Percentiles rank a stretch among this genome's conserved stretches.
Evolutionary conservation across 2,113 vertebrate genomes (phyloP).

Genomic region (Phyllopteryx taeniolatus): DNA sequence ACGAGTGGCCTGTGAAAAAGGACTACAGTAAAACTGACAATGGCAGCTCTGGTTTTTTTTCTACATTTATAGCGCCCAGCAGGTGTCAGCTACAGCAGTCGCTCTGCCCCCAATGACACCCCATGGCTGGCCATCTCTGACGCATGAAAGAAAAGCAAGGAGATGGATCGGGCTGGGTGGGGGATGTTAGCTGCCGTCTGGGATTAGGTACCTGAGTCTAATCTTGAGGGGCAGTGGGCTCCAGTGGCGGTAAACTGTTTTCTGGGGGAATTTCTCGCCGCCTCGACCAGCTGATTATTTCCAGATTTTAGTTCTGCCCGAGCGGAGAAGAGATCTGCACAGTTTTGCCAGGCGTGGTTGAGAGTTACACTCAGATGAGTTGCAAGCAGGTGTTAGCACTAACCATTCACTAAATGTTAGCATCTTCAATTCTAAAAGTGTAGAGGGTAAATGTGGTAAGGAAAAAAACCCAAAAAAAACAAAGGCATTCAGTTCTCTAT

Average conservation of each 20-base stretch:
- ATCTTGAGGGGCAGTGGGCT: conserved; percentile 87
- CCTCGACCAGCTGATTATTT: conserved; percentile 96
- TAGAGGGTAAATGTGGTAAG: background rate
- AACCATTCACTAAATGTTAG: conserved; percentile 28
- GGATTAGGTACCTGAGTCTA: conserved; percentile 97
- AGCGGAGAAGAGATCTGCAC: conserved; percentile 84
- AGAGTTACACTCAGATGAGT: conserved; percentile 64
- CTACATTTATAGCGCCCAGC: conserved; percentile 95
- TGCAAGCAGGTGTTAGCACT: conserved; percentile 55
- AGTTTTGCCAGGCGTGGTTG: conserved; percentile 83
- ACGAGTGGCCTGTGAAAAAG: conserved; percentile 58
- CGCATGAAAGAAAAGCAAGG: conserved; percentile 72
- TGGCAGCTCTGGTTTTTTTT: conserved; percentile 61
- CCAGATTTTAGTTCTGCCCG: conserved; percentile 97
- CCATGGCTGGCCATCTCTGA: conserved; percentile 78
- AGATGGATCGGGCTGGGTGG: conserved; percentile 40
- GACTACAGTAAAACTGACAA: conserved; percentile 76
- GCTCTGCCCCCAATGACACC: conserved; percentile 87
- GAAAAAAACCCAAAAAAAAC: conserved; percentile 26
- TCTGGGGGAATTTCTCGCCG: conserved; percentile 91
- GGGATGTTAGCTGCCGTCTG: conserved; percentile 80
- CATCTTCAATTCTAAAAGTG: conserved; percentile 1
- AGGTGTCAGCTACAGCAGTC: conserved; percentile 83
- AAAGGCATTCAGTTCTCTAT: conserved; percentile 49
- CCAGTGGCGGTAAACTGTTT: conserved; percentile 94